Evolutionary conservation across 2,113 vertebrate species (phyloP).

Genomic region (Phylloscopus trochilus): DNA sequence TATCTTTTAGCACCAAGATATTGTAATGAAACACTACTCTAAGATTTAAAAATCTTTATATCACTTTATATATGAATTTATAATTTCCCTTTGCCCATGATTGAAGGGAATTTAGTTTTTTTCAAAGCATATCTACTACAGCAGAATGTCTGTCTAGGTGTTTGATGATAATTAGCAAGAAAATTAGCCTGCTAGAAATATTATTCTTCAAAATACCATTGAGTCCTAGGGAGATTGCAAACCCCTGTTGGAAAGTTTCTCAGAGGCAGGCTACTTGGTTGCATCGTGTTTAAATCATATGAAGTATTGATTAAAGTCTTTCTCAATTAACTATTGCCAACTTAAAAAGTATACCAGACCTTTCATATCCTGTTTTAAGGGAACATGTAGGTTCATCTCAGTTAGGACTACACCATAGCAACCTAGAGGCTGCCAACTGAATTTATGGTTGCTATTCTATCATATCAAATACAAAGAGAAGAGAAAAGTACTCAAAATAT

Average conservation of each 20-base stretch:
- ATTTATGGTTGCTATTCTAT: not conserved
- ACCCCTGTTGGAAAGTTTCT: constrained; percentile 52
- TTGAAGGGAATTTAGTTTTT: not conserved
- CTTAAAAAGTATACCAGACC: not conserved
- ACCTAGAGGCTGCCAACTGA: not conserved
- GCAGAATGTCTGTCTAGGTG: constrained; percentile 61
- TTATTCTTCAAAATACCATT: constrained; percentile 60
- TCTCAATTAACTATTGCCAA: not conserved
- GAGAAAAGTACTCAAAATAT: not conserved
- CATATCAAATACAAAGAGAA: not conserved
- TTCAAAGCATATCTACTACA: constrained; percentile 60
- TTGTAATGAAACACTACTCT: constrained; percentile 52
- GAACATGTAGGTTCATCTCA: not conserved
- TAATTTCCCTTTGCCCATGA: constrained; percentile 42
- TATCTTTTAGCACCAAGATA: constrained; percentile 63
- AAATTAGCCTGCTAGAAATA: constrained; percentile 67
- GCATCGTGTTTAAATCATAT: constrained; percentile 46
- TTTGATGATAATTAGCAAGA: constrained; percentile 71
- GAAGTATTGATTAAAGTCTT: constrained; percentile 55
- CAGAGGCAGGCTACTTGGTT: constrained; percentile 54
- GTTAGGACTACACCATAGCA: not conserved
- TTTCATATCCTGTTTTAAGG: not conserved
- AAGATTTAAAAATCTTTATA: constrained; percentile 58
- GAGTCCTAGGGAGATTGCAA: constrained; percentile 28
- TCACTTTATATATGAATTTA: constrained; percentile 34